A percentile compares a stretch with the other conserved stretches of the same genome.
Conservation (phyloP, 2,797 vertebrate species). For the Acestrorhynchus altus region DNA sequence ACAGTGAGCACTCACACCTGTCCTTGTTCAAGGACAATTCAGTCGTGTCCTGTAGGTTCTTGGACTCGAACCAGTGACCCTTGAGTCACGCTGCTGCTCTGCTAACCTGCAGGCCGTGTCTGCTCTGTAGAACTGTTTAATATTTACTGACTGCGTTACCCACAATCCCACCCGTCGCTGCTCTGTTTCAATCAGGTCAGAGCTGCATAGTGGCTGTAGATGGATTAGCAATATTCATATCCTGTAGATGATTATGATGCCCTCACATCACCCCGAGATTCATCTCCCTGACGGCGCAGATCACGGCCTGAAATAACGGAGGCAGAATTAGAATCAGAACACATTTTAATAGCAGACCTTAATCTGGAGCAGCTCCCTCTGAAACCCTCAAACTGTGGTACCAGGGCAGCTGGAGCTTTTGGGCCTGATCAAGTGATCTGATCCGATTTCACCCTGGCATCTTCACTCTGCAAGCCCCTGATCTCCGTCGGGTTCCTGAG, state of each 20-base stretch:
- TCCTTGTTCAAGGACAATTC: no score
- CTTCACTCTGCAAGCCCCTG: not conserved
- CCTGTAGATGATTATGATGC: no score
- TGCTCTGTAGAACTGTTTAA: no score
- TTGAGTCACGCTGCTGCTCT: no score
- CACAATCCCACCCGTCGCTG: no score
- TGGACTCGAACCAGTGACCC: no score
- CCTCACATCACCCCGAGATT: not conserved
- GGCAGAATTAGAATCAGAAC: slow-evolving; percentile 19
- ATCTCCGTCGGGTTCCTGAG: not conserved
- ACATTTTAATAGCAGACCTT: slow-evolving; percentile 27
- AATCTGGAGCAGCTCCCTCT: slow-evolving; percentile 32
- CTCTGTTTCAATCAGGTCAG: no score
- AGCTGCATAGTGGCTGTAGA: not conserved
- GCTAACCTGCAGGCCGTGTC: no score
- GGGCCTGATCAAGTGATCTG: not conserved
- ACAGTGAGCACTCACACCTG: no score
- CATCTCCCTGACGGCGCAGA: slow-evolving; percentile 16
- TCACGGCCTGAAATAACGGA: slow-evolving; percentile 43
- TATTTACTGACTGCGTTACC: no score
- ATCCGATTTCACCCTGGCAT: not conserved
- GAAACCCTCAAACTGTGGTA: slow-evolving; percentile 15
- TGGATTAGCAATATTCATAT: not conserved
- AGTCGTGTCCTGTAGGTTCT: no score
- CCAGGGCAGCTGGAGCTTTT: slow-evolving; percentile 8